Evolutionary conservation across 2,113 vertebrate species (phyloP), one percentile per base, ranked within the genome.

Genomic region (Sinocyclocheilus maitianheensis): DNA sequence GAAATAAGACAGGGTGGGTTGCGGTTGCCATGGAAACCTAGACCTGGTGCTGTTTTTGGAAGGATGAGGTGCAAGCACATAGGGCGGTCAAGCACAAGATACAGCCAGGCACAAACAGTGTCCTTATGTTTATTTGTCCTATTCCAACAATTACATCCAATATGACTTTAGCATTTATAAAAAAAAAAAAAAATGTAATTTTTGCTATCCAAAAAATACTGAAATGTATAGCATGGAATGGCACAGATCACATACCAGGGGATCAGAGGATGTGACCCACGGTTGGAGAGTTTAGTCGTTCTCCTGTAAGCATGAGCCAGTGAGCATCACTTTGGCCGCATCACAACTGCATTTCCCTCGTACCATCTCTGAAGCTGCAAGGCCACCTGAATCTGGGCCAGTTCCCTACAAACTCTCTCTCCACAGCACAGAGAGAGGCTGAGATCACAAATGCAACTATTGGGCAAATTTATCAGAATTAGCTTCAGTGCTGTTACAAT

Each of bases 21-120:
- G 22, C 30, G 20, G 87, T 85, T 90, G 83, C 85, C 79, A 81
- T 79, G 84, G 84, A 88, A 75, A 89, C 81, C 48, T 22, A 40
- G 74, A 62, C 43, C 77, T n/a, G 37, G 63, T 85, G 77, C 67
- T 65, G 58, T 75, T 79, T 60, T 83, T 67, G 55, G 76, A 84
- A 76, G 72, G 72, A 62, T 77, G 87, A 81, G 77, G 83, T 79
- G 43, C 40, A 65, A 62, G 77, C 77, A 85, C 26, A 67, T 80
- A 60, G 78, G 69, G 78, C 34, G 85, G 85, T 84, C 85, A 87
- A 86, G 43, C 43, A 71, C 30, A 69, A 71, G 67, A 79, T 84
- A 72, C 62, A 88, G 53, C 72, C 75, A 85, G 84, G 60, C 60
- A 85, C 60, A 85, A 37, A 83, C 81, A 43, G 48, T 7, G 67